A percentile compares a stretch with the other conserved stretches of the same genome.
Evolutionary conservation across 2,888 invertebrate species (phyloP).

Genomic region (Homarus gammarus): DNA sequence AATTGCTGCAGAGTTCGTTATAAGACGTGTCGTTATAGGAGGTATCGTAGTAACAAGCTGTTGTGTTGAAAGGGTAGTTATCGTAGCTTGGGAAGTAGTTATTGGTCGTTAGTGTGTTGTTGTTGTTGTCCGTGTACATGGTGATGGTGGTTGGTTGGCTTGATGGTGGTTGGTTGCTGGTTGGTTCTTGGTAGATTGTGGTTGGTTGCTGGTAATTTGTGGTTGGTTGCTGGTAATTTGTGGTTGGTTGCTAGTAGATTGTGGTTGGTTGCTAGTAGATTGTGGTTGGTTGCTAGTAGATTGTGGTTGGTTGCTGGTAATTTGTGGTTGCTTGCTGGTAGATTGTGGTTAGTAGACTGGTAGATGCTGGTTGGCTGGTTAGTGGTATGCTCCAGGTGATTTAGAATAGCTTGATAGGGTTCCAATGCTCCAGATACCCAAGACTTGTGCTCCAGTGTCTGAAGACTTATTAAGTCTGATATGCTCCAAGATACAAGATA

Average conservation of each 20-base stretch:
- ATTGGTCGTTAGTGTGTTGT: neutral
- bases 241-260: no score
- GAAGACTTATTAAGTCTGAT: no score
- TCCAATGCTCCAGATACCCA: no score
- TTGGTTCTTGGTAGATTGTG: neutral
- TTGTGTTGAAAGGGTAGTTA: conserved; percentile 18
- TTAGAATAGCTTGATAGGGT: no score
- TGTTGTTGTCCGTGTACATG: neutral
- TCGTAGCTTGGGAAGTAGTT: conserved; percentile 3
- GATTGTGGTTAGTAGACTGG: neutral
- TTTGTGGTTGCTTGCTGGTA: neutral
- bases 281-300: neutral
- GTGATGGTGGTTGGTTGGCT: neutral
- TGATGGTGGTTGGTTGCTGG: neutral
- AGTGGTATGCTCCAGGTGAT: no score
- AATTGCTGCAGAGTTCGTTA: conserved; percentile 19
- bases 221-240: no score
- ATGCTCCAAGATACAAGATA: no score
- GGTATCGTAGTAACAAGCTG: conserved; percentile 18
- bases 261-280: no score
- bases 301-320: neutral
- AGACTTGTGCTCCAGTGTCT: no score
- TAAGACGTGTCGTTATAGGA: conserved; percentile 18
- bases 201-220: no score
- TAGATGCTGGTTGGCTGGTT: neutral